Conservation (phyloP, 92 coral and sea anemone genomes). For the Phenganax subtilis region DNA sequence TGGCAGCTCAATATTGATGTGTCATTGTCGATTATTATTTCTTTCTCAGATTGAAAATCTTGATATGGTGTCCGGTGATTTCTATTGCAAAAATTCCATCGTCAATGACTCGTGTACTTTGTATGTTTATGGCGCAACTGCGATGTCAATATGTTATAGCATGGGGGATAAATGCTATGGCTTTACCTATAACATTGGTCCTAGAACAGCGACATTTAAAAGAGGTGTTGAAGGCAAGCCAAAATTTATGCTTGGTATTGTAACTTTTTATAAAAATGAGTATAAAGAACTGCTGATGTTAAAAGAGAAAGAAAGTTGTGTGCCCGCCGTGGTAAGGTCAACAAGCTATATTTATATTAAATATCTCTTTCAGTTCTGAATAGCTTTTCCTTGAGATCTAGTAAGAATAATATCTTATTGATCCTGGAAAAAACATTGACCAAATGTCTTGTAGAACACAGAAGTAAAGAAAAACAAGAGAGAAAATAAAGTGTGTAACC, state of each 20-base stretch:
- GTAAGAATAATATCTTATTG: no score
- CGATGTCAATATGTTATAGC: slow-evolving; percentile 15
- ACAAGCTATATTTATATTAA: no score
- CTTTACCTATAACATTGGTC: slow-evolving; percentile 34
- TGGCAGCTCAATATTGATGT: not conserved
- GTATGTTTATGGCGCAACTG: not conserved
- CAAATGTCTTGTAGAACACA: slow-evolving; percentile 4
- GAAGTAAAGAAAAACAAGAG: not conserved
- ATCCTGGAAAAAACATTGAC: not conserved
- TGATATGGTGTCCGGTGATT: slow-evolving; percentile 26
- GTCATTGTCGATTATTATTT: not conserved
- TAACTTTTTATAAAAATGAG: slow-evolving; percentile 16
- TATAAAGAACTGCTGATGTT: slow-evolving; percentile 18
- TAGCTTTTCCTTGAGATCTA: no score
- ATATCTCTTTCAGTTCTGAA: no score
- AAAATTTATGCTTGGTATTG: slow-evolving; percentile 13
- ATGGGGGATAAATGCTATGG: slow-evolving; percentile 27
- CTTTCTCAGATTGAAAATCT: slow-evolving; percentile 26
- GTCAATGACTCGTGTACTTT: slow-evolving; percentile 25
- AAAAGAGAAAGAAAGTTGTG: slow-evolving; percentile 12
- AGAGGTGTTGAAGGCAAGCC: slow-evolving; percentile 12
- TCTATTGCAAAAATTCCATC: slow-evolving; percentile 30
- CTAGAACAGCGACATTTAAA: slow-evolving; percentile 26
- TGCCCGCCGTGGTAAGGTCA: slow-evolving; percentile 11
- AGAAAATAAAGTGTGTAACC: slow-evolving; percentile 48